phyloP scores from a whole-genome alignment of 2,113 vertebrate species.

The Murina feae region DNA sequence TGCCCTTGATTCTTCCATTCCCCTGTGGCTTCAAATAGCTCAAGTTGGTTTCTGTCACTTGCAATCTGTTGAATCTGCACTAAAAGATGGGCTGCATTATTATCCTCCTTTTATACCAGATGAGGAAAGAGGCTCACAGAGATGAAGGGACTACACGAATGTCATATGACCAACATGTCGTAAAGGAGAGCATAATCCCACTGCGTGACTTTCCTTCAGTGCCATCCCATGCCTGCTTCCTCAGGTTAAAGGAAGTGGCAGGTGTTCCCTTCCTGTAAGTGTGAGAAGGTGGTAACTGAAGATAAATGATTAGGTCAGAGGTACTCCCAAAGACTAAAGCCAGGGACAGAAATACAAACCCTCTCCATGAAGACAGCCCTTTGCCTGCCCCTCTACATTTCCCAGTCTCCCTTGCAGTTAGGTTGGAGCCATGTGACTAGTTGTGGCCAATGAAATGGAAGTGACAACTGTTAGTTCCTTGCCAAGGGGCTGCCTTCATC shows the following conservation, averaged over 20 bases:
- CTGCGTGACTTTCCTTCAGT: neutral
- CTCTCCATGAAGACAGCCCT: neutral
- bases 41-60: conserved; percentile 26
- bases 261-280: neutral
- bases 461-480: neutral
- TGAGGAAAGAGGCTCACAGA: neutral
- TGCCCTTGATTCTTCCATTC: neutral
- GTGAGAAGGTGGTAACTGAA: neutral
- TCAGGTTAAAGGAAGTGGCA: neutral
- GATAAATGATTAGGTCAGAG: neutral
- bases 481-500: neutral
- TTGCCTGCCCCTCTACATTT: neutral
- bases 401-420: neutral
- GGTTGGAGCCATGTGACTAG: neutral
- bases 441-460: neutral
- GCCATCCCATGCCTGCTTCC: neutral
- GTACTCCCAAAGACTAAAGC: neutral
- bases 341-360: neutral
- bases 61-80: neutral
- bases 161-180: neutral
- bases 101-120: neutral
- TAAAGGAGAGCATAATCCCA: neutral
- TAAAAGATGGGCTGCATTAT: neutral
- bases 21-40: neutral
- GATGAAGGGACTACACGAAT: neutral